Evolutionary conservation across 2,888 invertebrate genomes (phyloP), one percentile per base, ranked within the genome.

Genomic region (Rhimphoctona megacephalus): DNA sequence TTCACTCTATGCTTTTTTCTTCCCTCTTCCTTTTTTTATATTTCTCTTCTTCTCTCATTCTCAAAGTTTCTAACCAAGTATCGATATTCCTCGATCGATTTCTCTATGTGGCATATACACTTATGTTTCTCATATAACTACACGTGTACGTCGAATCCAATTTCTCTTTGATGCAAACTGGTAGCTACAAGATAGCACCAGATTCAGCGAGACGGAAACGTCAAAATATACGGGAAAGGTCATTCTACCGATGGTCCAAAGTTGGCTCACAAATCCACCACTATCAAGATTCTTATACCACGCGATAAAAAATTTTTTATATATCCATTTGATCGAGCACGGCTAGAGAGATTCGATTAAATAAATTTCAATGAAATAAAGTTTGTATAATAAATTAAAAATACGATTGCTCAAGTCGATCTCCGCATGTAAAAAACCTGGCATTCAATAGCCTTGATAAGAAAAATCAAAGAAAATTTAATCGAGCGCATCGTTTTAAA

Each of bases 121-220:
- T 25, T 49, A 57, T 69, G n/a, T n/a, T 19, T 64, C 22, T 22
- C 52, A 25, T 9, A 54, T 36, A 36, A 69, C 76, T 72, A 72
- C 76, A 22, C 70, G 52, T 30, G 46, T 39, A 80, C 70, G 85
- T 86, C 88, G 66, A 61, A 30, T 86, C 79, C 76, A 86, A 88
- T 88, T 86, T 83, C 74, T 74, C 78, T 64, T 83, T 78, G 77
- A 78, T 67, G 67, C 81, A 46, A 39, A 49, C 69, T 57, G 49
- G 36, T 19, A n/a, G 54, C 67, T 25, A 25, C 25, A 66, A 54
- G 66, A 52, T 78, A 36, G 17, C 52, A 14, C 14, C 17, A 70
- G 33, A 77, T 64, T 25, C 74, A 57, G 17, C 33, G 74, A 81
- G 54, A 52, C 72, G 69, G 49, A 61, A 82, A 49, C 61, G 39